Percentiles rank a stretch among this genome's conserved stretches.
Evolutionary conservation across 2,797 vertebrate genomes (phyloP).

Genomic region (Diplodus puntazzo): DNA sequence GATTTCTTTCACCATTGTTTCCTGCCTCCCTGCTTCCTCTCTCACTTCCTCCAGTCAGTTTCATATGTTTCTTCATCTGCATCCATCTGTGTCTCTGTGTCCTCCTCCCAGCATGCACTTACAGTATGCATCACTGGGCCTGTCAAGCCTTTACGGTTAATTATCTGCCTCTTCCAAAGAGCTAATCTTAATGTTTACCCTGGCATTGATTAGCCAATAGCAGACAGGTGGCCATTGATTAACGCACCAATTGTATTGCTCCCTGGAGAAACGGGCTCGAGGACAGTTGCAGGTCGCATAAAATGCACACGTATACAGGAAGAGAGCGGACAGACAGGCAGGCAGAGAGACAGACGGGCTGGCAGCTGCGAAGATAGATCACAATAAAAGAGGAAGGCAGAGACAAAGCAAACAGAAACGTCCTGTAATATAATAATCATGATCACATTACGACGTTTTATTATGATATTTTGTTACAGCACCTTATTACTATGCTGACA

Average conservation of each 20-base stretch:
- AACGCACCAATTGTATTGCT: constrained; percentile 57
- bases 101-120: constrained; percentile 48
- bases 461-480: constrained; percentile 67
- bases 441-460: constrained; percentile 76
- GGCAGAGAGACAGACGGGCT: constrained; percentile 18
- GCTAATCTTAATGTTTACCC: constrained; percentile 75
- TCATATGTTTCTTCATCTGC: constrained; percentile 50
- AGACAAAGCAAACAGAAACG: constrained; percentile 71
- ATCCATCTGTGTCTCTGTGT: constrained; percentile 43
- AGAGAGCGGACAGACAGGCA: constrained; percentile 17
- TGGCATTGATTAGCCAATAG: constrained; percentile 69
- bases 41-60: constrained; percentile 35
- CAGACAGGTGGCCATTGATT: constrained; percentile 70
- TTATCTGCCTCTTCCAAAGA: constrained; percentile 60
- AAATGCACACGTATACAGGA: constrained; percentile 50
- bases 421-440: constrained; percentile 75
- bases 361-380: constrained; percentile 64
- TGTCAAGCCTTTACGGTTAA: constrained; percentile 63
- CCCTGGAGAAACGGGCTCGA: constrained; percentile 55
- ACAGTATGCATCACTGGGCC: constrained; percentile 35
- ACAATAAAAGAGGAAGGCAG: constrained; percentile 61
- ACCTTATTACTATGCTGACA: constrained; percentile 70
- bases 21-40: constrained; percentile 20
- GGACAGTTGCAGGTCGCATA: constrained; percentile 42
- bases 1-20: constrained; percentile 22